Evolutionary conservation across 2,888 invertebrate species (phyloP), one percentile per base, ranked within the genome.

Genomic region (Suillia variegata): DNA sequence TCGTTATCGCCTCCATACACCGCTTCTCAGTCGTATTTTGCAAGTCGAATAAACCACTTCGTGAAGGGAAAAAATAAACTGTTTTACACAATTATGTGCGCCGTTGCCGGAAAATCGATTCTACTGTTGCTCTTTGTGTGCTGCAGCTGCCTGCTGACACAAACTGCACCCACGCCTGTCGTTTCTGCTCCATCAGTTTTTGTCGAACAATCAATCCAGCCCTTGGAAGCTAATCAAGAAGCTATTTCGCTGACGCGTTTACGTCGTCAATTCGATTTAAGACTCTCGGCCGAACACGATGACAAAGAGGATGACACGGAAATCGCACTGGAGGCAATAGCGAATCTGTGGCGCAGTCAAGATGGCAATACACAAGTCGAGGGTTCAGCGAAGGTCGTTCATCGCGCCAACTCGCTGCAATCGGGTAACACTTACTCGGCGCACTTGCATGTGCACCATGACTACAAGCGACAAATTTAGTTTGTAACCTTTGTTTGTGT

Each of bases 391-490:
- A 73, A 75, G 18, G 74, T 82, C 12, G 66, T 76, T 54, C 82
- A 82, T 67, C 74, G 70, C 4, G 66, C 68, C 15, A 75, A 65
- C 54, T 67, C 75, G 31, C 62, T 72, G 62, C 68, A 76, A 65
- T 66, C 70, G 55, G 81, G 82, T 78, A 82, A 77, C 70, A 79
- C 79, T 53, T 76, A 75, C 63, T 77, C 78, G 61, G 81, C 77
- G 34, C 73, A 73, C 38, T 59, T 81, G 52, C 80, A 80, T 68
- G 62, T 82, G 26, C 80, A 75, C 66, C 80, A 78, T 63, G 80
- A 78, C 64, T 81, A 80, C 67, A 77, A 65, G 57, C 67, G 64
- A 50, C 65, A 70, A 66, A 70, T 42, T n/a, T 58, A 51, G 55
- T 17, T 50, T 53, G 15, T 56, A 24, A 18, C 34, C 55, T n/a